phyloP scores from a whole-genome alignment of 2,888 invertebrate genomes.

The Rhodophaea formosa region DNA sequence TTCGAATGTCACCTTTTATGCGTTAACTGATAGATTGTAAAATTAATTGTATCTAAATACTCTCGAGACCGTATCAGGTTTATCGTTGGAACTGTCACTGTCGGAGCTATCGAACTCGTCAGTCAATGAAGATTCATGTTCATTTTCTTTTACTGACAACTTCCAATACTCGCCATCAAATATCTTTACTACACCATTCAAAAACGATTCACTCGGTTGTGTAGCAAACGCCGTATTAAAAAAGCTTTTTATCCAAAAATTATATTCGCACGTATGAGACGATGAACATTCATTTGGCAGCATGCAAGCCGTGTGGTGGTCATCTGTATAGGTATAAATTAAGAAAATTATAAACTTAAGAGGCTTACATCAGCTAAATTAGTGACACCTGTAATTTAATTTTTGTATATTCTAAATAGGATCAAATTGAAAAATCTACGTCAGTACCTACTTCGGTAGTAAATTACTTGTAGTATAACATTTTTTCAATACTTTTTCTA shows the following conservation, averaged over 20 bases:
- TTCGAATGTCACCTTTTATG: conserved; percentile 5
- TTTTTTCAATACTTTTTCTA: no score
- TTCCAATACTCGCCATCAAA: conserved; percentile 33
- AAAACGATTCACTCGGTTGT: conserved; percentile 20
- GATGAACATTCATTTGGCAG: conserved; percentile 60
- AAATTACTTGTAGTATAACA: no score
- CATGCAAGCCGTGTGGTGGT: conserved; percentile 43
- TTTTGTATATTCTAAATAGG: no score
- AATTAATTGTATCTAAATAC: not conserved
- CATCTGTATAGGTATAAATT: conserved; percentile 48
- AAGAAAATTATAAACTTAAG: conserved; percentile 34
- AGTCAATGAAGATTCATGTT: conserved; percentile 3
- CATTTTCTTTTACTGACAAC: conserved; percentile 25
- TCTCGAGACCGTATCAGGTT: not conserved
- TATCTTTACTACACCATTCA: conserved; percentile 30
- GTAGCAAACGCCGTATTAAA: conserved; percentile 25
- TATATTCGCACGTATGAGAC: conserved; percentile 43
- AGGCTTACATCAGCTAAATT: no score
- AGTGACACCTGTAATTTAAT: no score
- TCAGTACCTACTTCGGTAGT: no score
- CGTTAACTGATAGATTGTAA: not conserved
- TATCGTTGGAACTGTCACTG: conserved; percentile 1
- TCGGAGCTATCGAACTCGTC: conserved; percentile 27
- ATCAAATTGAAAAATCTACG: no score
- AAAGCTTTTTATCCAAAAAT: conserved; percentile 40